Evolutionary conservation across 2,797 vertebrate species (phyloP).

Genomic region (Squalus acanthias): DNA sequence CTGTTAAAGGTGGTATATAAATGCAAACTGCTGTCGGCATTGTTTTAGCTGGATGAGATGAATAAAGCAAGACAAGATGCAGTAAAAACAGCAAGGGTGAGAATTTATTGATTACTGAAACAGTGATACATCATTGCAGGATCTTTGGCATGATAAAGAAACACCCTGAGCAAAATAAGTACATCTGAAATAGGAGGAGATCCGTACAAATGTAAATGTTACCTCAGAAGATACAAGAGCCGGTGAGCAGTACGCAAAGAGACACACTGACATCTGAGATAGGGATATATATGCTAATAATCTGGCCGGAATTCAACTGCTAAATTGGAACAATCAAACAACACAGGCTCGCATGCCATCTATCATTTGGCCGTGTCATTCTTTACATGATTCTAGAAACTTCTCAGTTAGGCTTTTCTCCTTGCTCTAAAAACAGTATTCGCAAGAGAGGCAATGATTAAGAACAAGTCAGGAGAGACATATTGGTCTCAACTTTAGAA

Average conservation of each 20-base stretch:
- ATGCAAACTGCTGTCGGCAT: background rate
- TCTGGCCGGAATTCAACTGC: background rate
- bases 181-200: background rate
- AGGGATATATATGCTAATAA: background rate
- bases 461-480: background rate
- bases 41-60: background rate
- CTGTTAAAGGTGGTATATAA: background rate
- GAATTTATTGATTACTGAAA: background rate
- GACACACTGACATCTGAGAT: background rate
- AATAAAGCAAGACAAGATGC: background rate
- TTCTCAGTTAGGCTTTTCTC: background rate
- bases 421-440: background rate
- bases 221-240: background rate
- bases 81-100: background rate
- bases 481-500: too few relatives aligned
- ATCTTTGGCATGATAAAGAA: background rate
- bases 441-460: background rate
- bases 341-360: background rate
- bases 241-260: background rate
- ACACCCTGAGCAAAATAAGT: background rate
- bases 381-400: background rate
- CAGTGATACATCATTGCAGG: background rate
- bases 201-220: background rate
- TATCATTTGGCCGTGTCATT: background rate
- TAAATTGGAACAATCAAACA: background rate